Conservation (phyloP, 2,888 invertebrate species). For the Rambutsinella grinnellia region DNA sequence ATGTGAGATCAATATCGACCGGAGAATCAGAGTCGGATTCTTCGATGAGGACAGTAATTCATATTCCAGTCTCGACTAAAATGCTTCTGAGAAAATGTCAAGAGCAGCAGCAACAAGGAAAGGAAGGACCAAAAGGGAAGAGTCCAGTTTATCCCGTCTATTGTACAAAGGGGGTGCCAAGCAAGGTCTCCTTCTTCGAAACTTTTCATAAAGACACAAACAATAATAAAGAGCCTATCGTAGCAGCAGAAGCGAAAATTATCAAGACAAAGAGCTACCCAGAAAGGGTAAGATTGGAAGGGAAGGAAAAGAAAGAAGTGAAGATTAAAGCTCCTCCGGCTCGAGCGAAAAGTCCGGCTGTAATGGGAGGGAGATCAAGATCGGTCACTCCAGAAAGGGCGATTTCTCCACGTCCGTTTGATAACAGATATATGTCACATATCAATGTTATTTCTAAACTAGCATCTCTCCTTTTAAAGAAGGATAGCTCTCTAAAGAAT, state of each 20-base stretch:
- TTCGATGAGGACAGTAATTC: constrained; percentile 79
- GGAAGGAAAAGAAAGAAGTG: constrained; percentile 12
- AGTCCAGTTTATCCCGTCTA: constrained; percentile 69
- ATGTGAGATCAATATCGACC: constrained; percentile 47
- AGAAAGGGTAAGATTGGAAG: constrained; percentile 20
- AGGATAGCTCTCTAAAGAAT: constrained; percentile 59
- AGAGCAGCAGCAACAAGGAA: constrained; percentile 43
- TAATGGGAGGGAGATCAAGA: constrained; percentile 37
- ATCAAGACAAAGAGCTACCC: constrained; percentile 54
- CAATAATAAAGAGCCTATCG: constrained; percentile 47
- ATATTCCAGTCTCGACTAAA: constrained; percentile 66
- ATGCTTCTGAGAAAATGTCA: constrained; percentile 59
- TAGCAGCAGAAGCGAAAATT: constrained; percentile 55
- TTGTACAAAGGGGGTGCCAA: constrained; percentile 76
- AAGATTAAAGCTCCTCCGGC: not conserved
- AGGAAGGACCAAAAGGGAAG: constrained; percentile 43
- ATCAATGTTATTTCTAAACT: constrained; percentile 92
- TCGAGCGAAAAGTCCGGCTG: constrained; percentile 33
- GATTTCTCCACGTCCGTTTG: constrained; percentile 28
- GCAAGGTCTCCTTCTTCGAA: constrained; percentile 86
- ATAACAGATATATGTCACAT: constrained; percentile 80
- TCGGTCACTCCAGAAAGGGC: constrained; percentile 48
- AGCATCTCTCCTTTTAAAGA: constrained; percentile 74
- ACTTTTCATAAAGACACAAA: constrained; percentile 68
- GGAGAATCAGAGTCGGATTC: constrained; percentile 81